These are phyloP conservation scores for Ochropacha duplaris DNA, from an alignment of 2,888 invertebrate genomes.

Conservation along the genomic window DNA sequence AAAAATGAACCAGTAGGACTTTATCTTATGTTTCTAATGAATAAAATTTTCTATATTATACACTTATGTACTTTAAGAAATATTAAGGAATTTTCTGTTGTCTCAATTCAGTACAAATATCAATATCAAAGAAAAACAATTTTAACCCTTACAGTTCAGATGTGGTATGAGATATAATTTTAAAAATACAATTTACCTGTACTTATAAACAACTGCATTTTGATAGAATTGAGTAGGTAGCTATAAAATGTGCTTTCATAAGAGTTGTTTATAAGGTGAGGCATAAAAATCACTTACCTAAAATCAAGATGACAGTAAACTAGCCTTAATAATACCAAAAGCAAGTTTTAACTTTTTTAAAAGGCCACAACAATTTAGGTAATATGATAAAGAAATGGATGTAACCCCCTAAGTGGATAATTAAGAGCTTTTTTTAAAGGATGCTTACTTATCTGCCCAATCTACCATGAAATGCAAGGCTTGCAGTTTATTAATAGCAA, in stretches of 20 bases:
- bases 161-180: constrained; percentile 42
- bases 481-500: constrained; percentile 57
- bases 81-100: constrained; percentile 51
- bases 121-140: constrained; percentile 48
- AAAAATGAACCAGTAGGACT: constrained; percentile 71
- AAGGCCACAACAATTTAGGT: constrained; percentile 81
- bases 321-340: constrained; percentile 74
- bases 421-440: constrained; percentile 60
- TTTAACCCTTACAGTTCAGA: constrained; percentile 44
- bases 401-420: constrained; percentile 64
- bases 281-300: constrained; percentile 54
- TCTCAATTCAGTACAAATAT: constrained; percentile 47
- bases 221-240: constrained; percentile 18
- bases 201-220: constrained; percentile 44
- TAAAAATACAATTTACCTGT: constrained; percentile 44
- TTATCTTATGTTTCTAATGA: constrained; percentile 78
- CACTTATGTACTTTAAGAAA: constrained; percentile 65
- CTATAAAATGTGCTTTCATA: constrained; percentile 15
- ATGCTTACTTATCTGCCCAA: constrained; percentile 67
- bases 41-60: constrained; percentile 76
- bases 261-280: constrained; percentile 49
- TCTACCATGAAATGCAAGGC: constrained; percentile 50
- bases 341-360: constrained; percentile 73
- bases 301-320: constrained; percentile 60
- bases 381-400: constrained; percentile 73